Base-by-base conservation (phyloP, 2,113 vertebrate species). In the Raja brachyura region DNA sequence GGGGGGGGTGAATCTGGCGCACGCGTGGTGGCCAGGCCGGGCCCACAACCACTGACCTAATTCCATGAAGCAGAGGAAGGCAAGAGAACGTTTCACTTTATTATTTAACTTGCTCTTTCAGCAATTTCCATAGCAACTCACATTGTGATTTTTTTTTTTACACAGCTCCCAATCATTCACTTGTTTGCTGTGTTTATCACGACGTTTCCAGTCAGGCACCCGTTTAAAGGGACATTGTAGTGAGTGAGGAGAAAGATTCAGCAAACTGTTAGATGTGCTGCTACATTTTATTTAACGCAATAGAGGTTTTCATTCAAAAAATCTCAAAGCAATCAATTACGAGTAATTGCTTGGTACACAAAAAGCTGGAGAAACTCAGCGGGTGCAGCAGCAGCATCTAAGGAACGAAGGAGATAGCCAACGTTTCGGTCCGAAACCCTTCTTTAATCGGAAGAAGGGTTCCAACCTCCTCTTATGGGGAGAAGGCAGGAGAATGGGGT, bases 91-190 rank as follows among this genome's bases (percentile, higher is more conserved):
- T 13, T 28, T 63, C 28, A 59, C 59, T 88, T 61, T 86, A 16
- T 88, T 88, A 20, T 88, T 70, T 70, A 54, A 28, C 68, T 33
- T 48, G 33, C 22, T 92, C 39, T 11, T 74, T 39, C 68, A 48
- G 90, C 88, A 66, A 33, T 92, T 48, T 13, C 90, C 18, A 92
- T 73, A 70, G 90, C 90, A 73, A 73, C 90, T 48, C 39, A 25
- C 25, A 20, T 54, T 16, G 61, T 66, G n/a, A 68, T 90, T 70
- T 92, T 25, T 48, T 48, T 48, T 48, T 48, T n/a, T n/a, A n/a
- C n/a, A 25, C 31, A 25, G 31, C 68, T 73, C 88, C 39, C 33
- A 73, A 74, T 14, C 63, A 39, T 54, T 73, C 39, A 73, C 31
- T 28, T 74, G 59, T 14, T 28, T 74, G 28, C 83, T 86, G 56